Evolutionary conservation across 2,797 vertebrate genomes (phyloP), one percentile per base, ranked within the genome.

Genomic region (Rhinophrynus dorsalis): DNA sequence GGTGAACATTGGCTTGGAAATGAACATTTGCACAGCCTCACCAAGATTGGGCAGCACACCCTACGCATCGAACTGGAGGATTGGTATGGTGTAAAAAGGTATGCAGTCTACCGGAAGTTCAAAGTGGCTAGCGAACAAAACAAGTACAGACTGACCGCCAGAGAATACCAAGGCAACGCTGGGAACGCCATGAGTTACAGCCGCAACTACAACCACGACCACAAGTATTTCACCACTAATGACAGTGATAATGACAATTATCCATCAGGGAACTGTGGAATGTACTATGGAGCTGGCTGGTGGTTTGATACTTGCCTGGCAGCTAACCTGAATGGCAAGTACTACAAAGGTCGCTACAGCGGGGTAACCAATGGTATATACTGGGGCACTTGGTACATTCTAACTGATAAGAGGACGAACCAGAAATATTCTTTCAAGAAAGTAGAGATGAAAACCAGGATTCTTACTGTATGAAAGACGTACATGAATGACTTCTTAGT

Each of bases 231-330:
- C 78, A 93, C 88, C 71, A 91, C 91, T 1, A 35, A 81, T 1
- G 90, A 93, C 85, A 79, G 79, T n/a, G 91, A 92, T 78, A 79
- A 93, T 2, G 91, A 93, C 79, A 89, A 89, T 1, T 92, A 94
- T 1, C 15, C 74, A 0, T 70, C 85, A 3, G 91, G 91, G 9
- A 91, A 85, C 83, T 93, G 92, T 40, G 90, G 86, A 18, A 85
- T 86, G 18, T 93, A 92, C 76, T 94, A 92, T 0, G 88, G 90
- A 1, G 85, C 92, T 2, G 90, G 90, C 38, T 93, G 91, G 91
- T 93, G 91, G 91, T 93, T 92, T n/a, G 90, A 93, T 23, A 87
- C 91, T 20, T 94, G 92, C 73, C 79, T 93, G 67, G 92, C 90
- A 11, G 89, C 89, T 15, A 93, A 93, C 74, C 76, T 92, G 35